A percentile compares a stretch with the other conserved stretches of the same genome.
Conservation (phyloP, 2,113 vertebrate species). For the Tauraco erythrolophus region DNA sequence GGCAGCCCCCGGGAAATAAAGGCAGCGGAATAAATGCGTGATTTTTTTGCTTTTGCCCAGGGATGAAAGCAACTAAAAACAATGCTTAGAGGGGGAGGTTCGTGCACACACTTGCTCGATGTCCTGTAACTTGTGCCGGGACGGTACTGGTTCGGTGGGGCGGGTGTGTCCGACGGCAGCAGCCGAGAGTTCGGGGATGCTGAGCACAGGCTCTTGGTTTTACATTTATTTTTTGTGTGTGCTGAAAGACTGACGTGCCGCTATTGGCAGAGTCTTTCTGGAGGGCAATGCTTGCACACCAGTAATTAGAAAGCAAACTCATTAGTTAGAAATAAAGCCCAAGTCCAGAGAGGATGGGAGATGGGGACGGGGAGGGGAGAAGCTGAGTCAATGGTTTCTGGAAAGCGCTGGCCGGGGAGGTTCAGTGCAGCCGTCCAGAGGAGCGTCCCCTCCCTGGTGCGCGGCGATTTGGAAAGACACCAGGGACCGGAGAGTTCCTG, state of each 20-base stretch:
- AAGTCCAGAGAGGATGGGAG: not conserved
- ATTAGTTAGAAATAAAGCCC: constrained; percentile 3
- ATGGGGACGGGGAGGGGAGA: not conserved
- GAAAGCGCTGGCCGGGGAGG: not conserved
- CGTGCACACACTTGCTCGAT: not conserved
- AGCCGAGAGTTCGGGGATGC: not conserved
- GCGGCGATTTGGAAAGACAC: not conserved
- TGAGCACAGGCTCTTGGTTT: not conserved
- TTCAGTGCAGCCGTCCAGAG: not conserved
- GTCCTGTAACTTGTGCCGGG: accelerated
- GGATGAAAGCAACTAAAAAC: not conserved
- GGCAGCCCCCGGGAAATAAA: not conserved
- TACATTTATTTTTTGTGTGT: not conserved
- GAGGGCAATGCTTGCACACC: not conserved
- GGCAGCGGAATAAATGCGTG: accelerated
- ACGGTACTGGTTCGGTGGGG: accelerated
- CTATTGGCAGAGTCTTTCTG: not conserved
- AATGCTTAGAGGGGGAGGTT: not conserved
- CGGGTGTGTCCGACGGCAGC: accelerated
- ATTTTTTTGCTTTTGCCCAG: not conserved
- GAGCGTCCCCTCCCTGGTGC: not conserved
- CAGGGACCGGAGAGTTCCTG: not conserved
- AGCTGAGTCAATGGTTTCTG: not conserved
- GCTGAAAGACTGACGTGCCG: not conserved
- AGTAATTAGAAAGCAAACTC: not conserved